Base-by-base conservation (phyloP, 2,797 vertebrate genomes). In the Labeo calbasu region DNA sequence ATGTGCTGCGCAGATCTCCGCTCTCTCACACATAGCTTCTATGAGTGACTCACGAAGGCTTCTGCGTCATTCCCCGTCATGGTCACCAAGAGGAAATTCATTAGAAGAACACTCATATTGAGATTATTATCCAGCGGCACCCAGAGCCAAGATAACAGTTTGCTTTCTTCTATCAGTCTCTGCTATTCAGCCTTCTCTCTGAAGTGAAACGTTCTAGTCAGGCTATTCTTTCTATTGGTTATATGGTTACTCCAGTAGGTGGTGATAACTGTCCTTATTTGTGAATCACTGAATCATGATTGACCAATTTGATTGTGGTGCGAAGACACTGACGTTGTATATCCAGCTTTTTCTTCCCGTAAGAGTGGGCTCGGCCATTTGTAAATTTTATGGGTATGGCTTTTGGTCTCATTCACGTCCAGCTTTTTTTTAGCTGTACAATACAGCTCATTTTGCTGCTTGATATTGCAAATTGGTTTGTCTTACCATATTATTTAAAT, bases 11-110 rank as follows among this genome's bases (percentile, higher is more conserved):
- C 61, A 63, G 61, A 63, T 28, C 61, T 15, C 25, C 25, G 14
- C 53, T 53, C 77, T n/a, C 84, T 68, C 53, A 40, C 36, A 68
- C 63, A 86, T 28, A n/a, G 40, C 55, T 79, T 79, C 40, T 23
- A 21, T 28, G 40, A 46, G 21, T 79, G 65, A 79, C 32, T 83
- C 71, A 83, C 25, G 57, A 32, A 65, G 80, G 25, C 46, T n/a
- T 2, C 25, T 85, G 84, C 86, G 81, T 86, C 86, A 87, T 71
- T 87, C 77, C 8, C 46, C 51, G 50, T 65, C 71, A 59, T 17
- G n/a, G 82, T 48, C 82, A 63, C 61, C 36, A 25, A 51, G 40
- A 25, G 77, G 53, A 87, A 83, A 72, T 77, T 70, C 43, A 72
- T 65, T 32, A 48, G 69, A 63, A 51, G 53, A 72, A 8, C 55